These are phyloP conservation scores for Drosophila ogumai DNA, from an alignment of 1,140 invertebrate genomes.

Conservation along the genomic window DNA sequence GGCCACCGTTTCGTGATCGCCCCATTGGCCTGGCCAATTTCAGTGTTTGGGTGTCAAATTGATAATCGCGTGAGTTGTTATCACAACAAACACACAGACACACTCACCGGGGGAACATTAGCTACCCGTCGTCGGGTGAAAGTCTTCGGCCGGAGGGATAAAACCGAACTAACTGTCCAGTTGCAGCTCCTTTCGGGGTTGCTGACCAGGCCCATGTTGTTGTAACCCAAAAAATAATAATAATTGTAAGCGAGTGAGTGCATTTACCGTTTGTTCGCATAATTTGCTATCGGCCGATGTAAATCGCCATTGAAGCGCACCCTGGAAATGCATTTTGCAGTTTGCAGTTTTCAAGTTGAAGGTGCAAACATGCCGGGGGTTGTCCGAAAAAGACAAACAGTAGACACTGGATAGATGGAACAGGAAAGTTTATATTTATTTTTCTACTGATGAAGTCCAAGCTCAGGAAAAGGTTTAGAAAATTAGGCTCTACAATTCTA, in stretches of 20 bases:
- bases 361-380: constrained; percentile 35
- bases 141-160: constrained; percentile 49
- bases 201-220: constrained; percentile 51
- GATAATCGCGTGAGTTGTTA: constrained; percentile 82
- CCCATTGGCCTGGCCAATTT: constrained; percentile 27
- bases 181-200: constrained; percentile 43
- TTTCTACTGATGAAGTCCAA: neutral
- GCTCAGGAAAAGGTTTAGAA: neutral
- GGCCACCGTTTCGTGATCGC: constrained; percentile 68
- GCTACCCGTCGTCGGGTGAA: constrained; percentile 75
- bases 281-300: constrained; percentile 69
- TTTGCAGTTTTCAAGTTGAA: constrained; percentile 32
- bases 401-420: neutral
- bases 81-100: constrained; percentile 68
- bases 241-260: constrained; percentile 52
- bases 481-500: neutral
- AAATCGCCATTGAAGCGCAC: constrained; percentile 81
- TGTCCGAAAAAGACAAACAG: constrained; percentile 4
- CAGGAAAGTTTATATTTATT: too few relatives aligned
- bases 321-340: constrained; percentile 40
- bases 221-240: constrained; percentile 76
- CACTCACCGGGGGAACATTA: constrained; percentile 31
- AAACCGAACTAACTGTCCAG: constrained; percentile 11
- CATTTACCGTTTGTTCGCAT: constrained; percentile 78
- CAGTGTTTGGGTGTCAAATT: constrained; percentile 77